phyloP scores from a whole-genome alignment of 2,113 vertebrate species.

The Todiramphus saurophagus region DNA sequence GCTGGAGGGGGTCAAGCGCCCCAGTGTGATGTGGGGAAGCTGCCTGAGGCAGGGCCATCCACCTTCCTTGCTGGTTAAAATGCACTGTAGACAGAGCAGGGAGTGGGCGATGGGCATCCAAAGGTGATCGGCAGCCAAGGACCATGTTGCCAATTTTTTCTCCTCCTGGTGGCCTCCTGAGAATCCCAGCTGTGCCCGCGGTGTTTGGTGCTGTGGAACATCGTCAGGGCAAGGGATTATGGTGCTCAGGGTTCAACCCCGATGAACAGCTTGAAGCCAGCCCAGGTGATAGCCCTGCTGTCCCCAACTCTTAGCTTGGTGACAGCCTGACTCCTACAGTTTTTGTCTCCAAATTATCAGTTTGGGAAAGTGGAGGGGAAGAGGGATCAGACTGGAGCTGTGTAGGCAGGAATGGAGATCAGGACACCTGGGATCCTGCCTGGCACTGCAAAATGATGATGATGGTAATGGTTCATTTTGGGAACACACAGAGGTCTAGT shows the following conservation, averaged over 20 bases:
- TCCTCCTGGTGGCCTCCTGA: neutral
- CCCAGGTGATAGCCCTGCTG: neutral
- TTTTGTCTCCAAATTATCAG: neutral
- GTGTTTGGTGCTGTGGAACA: neutral
- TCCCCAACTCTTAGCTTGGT: neutral
- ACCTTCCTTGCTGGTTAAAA: neutral
- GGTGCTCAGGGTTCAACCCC: neutral
- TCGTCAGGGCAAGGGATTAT: neutral
- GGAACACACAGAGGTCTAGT: neutral
- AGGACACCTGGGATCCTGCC: neutral
- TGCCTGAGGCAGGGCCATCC: neutral
- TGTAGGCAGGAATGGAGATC: neutral
- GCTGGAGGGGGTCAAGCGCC: neutral
- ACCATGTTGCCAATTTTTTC: rapidly evolving
- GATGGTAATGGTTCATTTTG: neutral
- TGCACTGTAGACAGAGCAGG: neutral
- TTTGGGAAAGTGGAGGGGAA: neutral
- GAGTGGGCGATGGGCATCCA: neutral
- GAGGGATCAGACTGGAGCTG: neutral
- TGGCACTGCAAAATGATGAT: neutral
- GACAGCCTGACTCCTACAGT: neutral
- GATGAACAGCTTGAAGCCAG: neutral
- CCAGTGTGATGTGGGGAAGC: rapidly evolving
- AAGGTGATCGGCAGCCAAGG: neutral
- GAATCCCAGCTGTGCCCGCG: neutral